Evolutionary conservation across 2,113 vertebrate species (phyloP).

Genomic region (Notothenia coriiceps): DNA sequence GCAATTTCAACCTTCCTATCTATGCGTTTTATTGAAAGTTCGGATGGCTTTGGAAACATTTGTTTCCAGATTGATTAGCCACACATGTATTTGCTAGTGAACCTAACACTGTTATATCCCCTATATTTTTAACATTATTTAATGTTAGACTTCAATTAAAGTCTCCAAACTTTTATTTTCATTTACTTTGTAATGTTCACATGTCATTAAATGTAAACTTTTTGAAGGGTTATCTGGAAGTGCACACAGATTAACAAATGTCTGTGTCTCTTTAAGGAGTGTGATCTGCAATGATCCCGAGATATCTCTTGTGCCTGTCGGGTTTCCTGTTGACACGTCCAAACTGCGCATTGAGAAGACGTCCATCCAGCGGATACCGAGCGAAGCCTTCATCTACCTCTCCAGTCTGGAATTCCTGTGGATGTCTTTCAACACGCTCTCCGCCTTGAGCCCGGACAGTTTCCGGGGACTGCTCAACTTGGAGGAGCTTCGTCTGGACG

Average conservation of each 20-base stretch:
- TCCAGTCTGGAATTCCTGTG: constrained; percentile 93
- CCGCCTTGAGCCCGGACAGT: constrained; percentile 85
- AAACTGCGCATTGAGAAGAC: constrained; percentile 95
- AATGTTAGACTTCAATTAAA: background rate
- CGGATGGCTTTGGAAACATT: constrained; percentile 10
- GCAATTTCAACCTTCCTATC: constrained; percentile 75
- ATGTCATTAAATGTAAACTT: background rate
- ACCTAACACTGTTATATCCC: background rate
- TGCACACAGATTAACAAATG: background rate
- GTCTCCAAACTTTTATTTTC: background rate
- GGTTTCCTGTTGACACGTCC: constrained; percentile 90
- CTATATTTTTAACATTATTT: background rate
- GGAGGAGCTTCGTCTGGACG: constrained; percentile 93
- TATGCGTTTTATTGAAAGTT: constrained; percentile 67
- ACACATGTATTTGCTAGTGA: background rate
- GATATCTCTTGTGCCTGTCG: constrained; percentile 91
- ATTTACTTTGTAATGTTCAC: background rate
- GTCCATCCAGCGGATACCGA: constrained; percentile 89
- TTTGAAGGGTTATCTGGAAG: background rate
- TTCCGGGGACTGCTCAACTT: constrained; percentile 89
- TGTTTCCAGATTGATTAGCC: constrained; percentile 11
- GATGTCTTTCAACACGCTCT: constrained; percentile 95
- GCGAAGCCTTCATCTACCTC: constrained; percentile 90
- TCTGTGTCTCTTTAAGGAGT: constrained; percentile 81
- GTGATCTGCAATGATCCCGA: constrained; percentile 96